Conservation (phyloP, 2,113 vertebrate species). For the Rhadina sibilatrix region DNA sequence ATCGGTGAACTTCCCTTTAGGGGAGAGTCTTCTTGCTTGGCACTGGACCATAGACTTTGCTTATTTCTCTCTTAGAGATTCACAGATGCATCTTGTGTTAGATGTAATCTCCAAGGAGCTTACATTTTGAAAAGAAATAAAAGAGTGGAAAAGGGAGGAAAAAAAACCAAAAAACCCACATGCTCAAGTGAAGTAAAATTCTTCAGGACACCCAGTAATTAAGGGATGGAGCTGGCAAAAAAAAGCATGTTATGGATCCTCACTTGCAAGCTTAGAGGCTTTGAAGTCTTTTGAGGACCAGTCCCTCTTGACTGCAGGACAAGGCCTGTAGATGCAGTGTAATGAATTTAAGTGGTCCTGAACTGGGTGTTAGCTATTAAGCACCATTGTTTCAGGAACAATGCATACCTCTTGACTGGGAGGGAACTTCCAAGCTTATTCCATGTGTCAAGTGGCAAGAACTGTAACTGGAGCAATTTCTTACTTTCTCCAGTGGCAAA, state of each 20-base stretch:
- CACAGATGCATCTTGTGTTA: background rate
- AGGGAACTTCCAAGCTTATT: background rate
- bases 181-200: background rate
- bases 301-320: background rate
- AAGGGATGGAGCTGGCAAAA: background rate
- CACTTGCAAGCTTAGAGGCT: background rate
- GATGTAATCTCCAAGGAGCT: background rate
- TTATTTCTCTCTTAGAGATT: background rate
- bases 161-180: rapidly evolving
- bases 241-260: background rate
- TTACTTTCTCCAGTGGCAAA: background rate
- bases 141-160: background rate
- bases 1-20: background rate
- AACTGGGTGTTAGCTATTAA: background rate
- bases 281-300: background rate
- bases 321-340: background rate
- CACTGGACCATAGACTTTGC: background rate
- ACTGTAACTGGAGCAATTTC: background rate
- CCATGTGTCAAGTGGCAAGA: background rate
- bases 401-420: background rate
- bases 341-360: background rate
- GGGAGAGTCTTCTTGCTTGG: background rate
- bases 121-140: background rate
- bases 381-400: background rate
- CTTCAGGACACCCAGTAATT: background rate